Evolutionary conservation across 2,113 vertebrate genomes (phyloP), one percentile per base, ranked within the genome.

Genomic region (Apaloderma vittatum): DNA sequence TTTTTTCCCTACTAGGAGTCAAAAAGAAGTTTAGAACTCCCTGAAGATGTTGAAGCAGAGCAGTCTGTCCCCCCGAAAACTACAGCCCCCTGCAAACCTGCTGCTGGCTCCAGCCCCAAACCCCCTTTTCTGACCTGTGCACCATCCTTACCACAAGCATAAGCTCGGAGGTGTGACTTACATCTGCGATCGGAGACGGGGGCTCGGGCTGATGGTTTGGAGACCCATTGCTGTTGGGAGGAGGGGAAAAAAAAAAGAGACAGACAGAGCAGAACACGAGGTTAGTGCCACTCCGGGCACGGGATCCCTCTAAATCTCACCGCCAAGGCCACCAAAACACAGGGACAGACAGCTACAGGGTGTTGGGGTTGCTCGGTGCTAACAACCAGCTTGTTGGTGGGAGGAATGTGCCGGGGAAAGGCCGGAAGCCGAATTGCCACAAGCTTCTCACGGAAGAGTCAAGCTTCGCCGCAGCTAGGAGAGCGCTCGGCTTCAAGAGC

Each of bases 201-300:
- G 98, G 98, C 66, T 98, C 98, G 71, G 98, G 98, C 86, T 98
- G 98, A 55, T 98, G 98, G 94, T 95, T 99, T 51, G 99, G 99
- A n/a, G 99, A 99, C 66, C 99, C 99, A 62, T 99, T 99, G 93
- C 99, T 99, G 86, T 66, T 75, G 4, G 10, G 27, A 75, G 79
- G 4, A 8, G 27, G 59, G 92, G 74, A 58, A 86, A 97, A 63
- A 96, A 43, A 36, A 58, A 86, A 97, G 66, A 96, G 48, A 36
- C 62, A n/a, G 32, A 76, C 4, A 91, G 34, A 61, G 67, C 54
- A 36, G 26, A 43, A 37, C 17, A 21, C 1, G 1, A 20, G 13
- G 36, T 82, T 12, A 84, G 77, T 1, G n/a, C 40, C 1, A 15
- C 71, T 72, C 3, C 36, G 2, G 2, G 54, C 17, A 2, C 7